Percentiles rank a stretch among this genome's conserved stretches.
Conservation (phyloP, 2,113 vertebrate genomes). For the Catagonus wagneri region DNA sequence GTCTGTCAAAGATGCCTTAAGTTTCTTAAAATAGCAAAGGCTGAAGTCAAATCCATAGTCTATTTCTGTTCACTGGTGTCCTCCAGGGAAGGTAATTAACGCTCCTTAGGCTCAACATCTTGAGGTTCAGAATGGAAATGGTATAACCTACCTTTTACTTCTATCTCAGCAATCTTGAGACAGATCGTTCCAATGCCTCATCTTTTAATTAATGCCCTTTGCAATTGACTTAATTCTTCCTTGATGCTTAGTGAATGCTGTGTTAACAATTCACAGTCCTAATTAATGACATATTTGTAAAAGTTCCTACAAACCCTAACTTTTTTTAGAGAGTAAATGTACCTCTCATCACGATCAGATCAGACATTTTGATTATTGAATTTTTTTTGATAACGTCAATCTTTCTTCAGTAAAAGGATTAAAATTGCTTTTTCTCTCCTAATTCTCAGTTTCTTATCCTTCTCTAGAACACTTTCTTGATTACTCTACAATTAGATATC, state of each 20-base stretch:
- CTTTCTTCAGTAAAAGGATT: background rate
- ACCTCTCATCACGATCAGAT: background rate
- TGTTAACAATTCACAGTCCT: background rate
- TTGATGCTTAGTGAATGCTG: background rate
- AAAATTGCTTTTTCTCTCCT: background rate
- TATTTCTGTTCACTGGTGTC: conserved; percentile 8
- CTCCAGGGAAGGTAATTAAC: conserved; percentile 51
- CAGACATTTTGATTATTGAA: background rate
- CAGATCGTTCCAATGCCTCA: background rate
- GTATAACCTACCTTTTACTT: conserved; percentile 26
- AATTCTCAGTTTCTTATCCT: background rate
- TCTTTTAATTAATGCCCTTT: background rate
- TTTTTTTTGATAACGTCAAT: background rate
- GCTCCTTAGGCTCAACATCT: conserved; percentile 15
- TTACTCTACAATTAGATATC: background rate
- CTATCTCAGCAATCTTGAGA: conserved; percentile 17
- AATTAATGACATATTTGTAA: background rate
- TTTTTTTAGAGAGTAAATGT: background rate
- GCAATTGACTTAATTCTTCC: background rate
- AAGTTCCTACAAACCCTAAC: background rate
- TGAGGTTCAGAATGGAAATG: background rate
- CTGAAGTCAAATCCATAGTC: background rate
- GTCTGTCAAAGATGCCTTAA: background rate
- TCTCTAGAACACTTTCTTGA: background rate
- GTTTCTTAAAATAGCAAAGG: conserved; percentile 50